Conservation (phyloP, 2,888 invertebrate genomes). For the Quadriops clusia region DNA sequence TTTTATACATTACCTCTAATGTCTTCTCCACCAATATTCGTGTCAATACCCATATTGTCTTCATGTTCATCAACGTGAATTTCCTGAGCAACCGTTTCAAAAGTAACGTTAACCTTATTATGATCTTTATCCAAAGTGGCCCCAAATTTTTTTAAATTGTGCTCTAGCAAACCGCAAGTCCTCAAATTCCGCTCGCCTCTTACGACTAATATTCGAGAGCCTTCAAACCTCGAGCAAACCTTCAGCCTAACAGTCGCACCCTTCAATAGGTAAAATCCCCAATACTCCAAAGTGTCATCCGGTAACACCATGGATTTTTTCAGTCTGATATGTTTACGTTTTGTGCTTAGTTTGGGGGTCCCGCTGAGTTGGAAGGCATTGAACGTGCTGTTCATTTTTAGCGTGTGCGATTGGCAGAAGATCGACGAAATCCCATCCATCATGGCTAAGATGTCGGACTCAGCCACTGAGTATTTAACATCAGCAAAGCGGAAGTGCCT, state of each 20-base stretch:
- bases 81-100: conserved; percentile 45
- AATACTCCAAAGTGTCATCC: conserved; percentile 78
- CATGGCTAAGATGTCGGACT: conserved; percentile 75
- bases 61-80: conserved; percentile 21
- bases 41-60: too few relatives aligned
- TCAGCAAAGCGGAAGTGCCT: conserved; percentile 66
- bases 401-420: conserved; percentile 67
- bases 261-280: conserved; percentile 74
- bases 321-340: conserved; percentile 61
- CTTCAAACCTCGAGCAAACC: conserved; percentile 68
- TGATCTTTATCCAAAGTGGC: conserved; percentile 48
- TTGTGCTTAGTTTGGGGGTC: conserved; percentile 54
- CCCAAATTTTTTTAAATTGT: conserved; percentile 48
- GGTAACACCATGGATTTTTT: conserved; percentile 74
- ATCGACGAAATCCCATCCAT: conserved; percentile 71
- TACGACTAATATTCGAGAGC: conserved; percentile 69
- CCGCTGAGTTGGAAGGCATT: conserved; percentile 33
- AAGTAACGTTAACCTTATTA: conserved; percentile 41
- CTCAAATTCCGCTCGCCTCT: conserved; percentile 65
- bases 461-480: conserved; percentile 65
- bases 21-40: conserved; percentile 9
- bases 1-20: conserved; percentile 5
- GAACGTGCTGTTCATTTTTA: conserved; percentile 61
- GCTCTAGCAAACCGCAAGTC: conserved; percentile 66
- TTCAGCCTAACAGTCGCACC: conserved; percentile 67